phyloP scores from a whole-genome alignment of 2,797 vertebrate species.

The Mionectes olivaceus region DNA sequence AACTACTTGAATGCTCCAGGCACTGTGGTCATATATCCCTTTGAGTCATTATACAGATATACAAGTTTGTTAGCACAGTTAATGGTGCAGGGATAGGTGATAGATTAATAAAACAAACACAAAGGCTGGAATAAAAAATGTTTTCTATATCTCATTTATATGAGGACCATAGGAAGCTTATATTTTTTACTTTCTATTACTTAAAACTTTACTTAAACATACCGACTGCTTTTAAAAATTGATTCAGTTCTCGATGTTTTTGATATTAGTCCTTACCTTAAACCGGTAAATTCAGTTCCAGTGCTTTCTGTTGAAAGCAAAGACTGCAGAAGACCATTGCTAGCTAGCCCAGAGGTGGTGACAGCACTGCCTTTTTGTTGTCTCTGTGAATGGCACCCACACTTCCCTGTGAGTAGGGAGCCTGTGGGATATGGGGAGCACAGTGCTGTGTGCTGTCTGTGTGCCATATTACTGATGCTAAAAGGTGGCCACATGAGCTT shows the following conservation, averaged over 20 bases:
- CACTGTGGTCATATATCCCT: background rate
- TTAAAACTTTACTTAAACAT: background rate
- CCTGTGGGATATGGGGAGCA: fast-evolving
- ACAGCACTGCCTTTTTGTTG: background rate
- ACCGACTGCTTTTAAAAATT: background rate
- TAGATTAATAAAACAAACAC: background rate
- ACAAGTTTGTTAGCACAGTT: background rate
- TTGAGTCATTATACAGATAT: background rate
- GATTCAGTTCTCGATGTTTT: background rate
- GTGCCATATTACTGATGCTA: background rate
- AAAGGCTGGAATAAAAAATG: background rate
- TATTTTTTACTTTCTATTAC: background rate
- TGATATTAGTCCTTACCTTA: background rate
- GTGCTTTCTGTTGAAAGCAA: background rate
- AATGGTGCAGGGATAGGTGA: background rate
- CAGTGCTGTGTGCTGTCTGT: background rate
- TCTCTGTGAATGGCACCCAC: background rate
- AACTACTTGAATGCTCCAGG: background rate
- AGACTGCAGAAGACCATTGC: background rate
- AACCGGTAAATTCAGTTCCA: background rate
- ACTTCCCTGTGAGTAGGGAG: background rate
- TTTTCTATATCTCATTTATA: background rate
- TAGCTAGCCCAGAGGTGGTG: background rate
- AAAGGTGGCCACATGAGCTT: background rate
- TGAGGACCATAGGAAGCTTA: background rate